Evolutionary conservation across 2,888 invertebrate species (phyloP), one percentile per base, ranked within the genome.

Genomic region (Hemaris fuciformis): DNA sequence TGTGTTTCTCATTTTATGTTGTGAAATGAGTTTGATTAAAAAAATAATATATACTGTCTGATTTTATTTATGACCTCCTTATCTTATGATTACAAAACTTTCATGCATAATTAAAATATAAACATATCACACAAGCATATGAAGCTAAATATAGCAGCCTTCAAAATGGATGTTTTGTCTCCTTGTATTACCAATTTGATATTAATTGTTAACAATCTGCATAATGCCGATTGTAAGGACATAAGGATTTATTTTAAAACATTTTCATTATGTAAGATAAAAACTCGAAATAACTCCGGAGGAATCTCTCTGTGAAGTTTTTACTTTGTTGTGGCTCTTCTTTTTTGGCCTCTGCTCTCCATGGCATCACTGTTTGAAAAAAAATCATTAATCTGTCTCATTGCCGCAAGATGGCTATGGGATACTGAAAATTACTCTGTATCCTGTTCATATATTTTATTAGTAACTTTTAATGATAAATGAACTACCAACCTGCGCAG

Each of bases 11-110:
- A 88, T 85, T 88, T 86, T 89, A 83, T 84, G 85, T 89, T 87
- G 85, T 88, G 84, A 88, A 90, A 90, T 89, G 91, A 91, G 91
- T 91, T 88, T 88, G 88, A 91, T 87, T 91, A 90, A 88, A 76
- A 71, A 82, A 87, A 81, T 88, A 89, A 89, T 87, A 88, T 84
- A 83, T 73, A 70, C 69, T 66, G 67, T 56, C 65, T 74, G 62
- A 70, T 80, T 83, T 84, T 78, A 76, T 76, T 80, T 59, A 13
- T 18, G 60, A 8, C 41, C 13, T 31, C 22, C 3, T 10, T 34
- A 46, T 20, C 22, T 46, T n/a, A 8, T 15, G 1, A 6, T n/a
- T 0, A 0, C 4, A 13, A 22, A 4, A 10, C n/a, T 1, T n/a
- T 1, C 6, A 25, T 25, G n/a, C 22, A 27, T 27, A 45, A 10